Base-by-base conservation (phyloP, 2,888 invertebrate genomes). In the Labia minor region DNA sequence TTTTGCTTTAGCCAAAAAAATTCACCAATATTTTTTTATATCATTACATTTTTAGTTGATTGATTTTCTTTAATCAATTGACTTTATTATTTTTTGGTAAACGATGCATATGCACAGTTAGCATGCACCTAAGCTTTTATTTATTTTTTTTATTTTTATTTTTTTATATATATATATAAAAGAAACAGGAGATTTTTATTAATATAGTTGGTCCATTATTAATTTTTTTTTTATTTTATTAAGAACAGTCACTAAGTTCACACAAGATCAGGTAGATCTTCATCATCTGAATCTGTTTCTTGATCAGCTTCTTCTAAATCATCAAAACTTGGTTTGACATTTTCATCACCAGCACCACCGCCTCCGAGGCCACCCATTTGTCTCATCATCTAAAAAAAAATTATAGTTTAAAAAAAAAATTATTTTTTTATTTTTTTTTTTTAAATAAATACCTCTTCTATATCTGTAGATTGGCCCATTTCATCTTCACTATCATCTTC, bases 401-500 rank as follows among this genome's bases (percentile, higher is more conserved):
- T n/a, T n/a, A 18, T 11, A 65, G 8, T 21, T 66, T 68, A 66
- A 10, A 67, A 26, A 18, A 33, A 6, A 33, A 33, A 8, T 33
- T 33, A 11, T 8, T 33, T 33, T 8, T 33, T 33, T 33, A 33
- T 33, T 20, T 33, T 62, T 10, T 10, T 1, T 16, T 14, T 21
- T 63, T 6, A 64, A 20, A 67, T 6, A 63, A 69, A 73, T 72
- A 81, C 80, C 72, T 87, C 86, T 76, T 85, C 85, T 69, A 87
- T 79, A 74, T 86, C 85, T 65, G 80, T 80, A 20, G 67, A 65
- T 61, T 68, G 68, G 75, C 80, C 63, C 72, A 74, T 67, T 72
- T 92, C 94, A 72, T 90, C 90, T 10, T 89, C 92, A 66, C 90
- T 92, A 70, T 96, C 96, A 75, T 93, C 93, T 79, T 98, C 97